phyloP scores from a whole-genome alignment of 2,113 vertebrate genomes.

The Solea senegalensis region DNA sequence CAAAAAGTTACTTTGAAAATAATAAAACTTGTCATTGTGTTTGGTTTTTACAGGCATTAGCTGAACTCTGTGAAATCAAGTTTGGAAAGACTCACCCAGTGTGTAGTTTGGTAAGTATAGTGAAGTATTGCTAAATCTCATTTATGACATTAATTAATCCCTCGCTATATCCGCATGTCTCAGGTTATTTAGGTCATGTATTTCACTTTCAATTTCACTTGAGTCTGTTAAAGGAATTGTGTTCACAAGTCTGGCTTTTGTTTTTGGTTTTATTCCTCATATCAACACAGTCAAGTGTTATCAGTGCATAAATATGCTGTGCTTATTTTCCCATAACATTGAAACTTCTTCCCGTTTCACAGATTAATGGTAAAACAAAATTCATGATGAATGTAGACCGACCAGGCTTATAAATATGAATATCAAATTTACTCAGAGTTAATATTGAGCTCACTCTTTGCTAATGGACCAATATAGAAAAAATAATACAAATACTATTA shows the following conservation, averaged over 20 bases:
- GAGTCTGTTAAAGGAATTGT: too few species aligned
- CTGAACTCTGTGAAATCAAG: constrained; percentile 98
- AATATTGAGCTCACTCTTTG: too few species aligned
- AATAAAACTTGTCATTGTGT: constrained; percentile 16
- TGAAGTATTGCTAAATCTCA: neutral
- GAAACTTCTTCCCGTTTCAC: neutral
- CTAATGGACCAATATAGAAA: too few species aligned
- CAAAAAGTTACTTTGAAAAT: neutral
- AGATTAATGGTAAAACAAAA: constrained; percentile 1
- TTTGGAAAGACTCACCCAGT: constrained; percentile 96
- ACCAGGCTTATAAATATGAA: neutral
- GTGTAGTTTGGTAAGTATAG: constrained; percentile 92
- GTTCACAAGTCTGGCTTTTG: neutral
- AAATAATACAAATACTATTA: too few species aligned
- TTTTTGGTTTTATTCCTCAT: constrained; percentile 10
- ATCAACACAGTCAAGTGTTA: neutral
- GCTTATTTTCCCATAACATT: constrained; percentile 11
- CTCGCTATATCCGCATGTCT: neutral
- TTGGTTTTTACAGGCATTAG: constrained; percentile 87
- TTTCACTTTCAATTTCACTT: neutral
- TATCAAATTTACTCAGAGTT: neutral
- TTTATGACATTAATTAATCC: too few species aligned
- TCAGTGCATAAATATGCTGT: constrained; percentile 1
- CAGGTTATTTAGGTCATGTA: neutral
- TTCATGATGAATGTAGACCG: neutral